These are phyloP conservation scores for Gallinago undulata DNA, from an alignment of 2,113 vertebrate species.

Conservation along the genomic window DNA sequence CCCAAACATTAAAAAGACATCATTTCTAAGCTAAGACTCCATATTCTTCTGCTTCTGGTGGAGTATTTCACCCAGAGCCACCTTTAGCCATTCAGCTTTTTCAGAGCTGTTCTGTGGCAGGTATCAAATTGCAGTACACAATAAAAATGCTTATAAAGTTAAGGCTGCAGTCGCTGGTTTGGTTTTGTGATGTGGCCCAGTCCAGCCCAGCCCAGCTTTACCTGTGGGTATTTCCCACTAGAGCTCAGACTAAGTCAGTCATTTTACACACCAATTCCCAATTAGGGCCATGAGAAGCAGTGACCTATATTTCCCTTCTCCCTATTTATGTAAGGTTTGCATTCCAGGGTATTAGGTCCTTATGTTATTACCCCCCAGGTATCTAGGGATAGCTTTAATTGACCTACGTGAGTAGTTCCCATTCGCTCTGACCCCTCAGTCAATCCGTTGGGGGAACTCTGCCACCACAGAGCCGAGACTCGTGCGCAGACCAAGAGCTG, in stretches of 20 bases:
- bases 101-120: neutral
- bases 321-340: neutral
- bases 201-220: neutral
- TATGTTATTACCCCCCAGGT: neutral
- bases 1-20: neutral
- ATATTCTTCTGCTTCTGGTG: neutral
- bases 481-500: neutral
- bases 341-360: neutral
- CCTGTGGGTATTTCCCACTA: neutral
- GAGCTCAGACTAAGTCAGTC: neutral
- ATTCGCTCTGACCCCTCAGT: accelerated
- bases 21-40: neutral
- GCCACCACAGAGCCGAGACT: neutral
- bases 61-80: neutral
- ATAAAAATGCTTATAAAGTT: neutral
- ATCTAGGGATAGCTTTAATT: neutral
- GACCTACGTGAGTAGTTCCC: neutral
- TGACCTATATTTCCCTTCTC: slow-evolving; percentile 35
- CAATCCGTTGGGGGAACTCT: neutral
- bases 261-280: slow-evolving; percentile 27
- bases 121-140: neutral
- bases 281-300: neutral
- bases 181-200: neutral
- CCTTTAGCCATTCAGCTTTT: neutral
- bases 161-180: neutral